Base-by-base conservation (phyloP, 2,888 invertebrate species). In the Apamea monoglypha region DNA sequence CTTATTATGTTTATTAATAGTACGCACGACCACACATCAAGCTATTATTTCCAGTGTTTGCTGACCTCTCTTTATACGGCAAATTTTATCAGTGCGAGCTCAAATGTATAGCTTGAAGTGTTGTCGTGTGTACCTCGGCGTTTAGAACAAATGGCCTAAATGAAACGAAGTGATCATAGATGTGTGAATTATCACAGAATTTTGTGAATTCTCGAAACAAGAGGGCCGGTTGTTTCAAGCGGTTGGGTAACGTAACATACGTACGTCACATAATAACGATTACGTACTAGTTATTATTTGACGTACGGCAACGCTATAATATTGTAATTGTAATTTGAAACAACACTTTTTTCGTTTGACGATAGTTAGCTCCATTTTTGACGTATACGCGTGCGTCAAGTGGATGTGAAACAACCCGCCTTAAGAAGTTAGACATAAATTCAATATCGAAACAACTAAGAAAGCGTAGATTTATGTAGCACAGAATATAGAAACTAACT, bases 101-200 rank as follows among this genome's bases (percentile, higher is more conserved):
- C 50, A 29, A 21, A 21, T 29, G 6, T 68, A 3, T 18, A 67
- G 18, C 10, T 40, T 44, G 18, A 68, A 6, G 21, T 68, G 29
- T 25, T 5, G 36, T 16, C 18, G 21, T 8, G 21, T 21, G 16
- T 53, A 18, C 32, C 1, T 36, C 18, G 53, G 25, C 29, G 66
- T 12, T 47, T 12, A 29, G 14, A 29, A 67, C 18, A 50, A 53
- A 32, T 67, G 10, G 50, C 29, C 29, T 76, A 29, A 76, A 76
- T 53, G 1, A 64, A 25, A 29, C 3, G 18, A 53, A 50, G 32
- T 32, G 16, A 14, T 18, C 1, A 18, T 5, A 44, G 1, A 56
- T 59, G 74, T 74, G 47, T 74, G 61, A 74, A 74, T 61, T 74
- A 47, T n/a, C 14, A 36, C n/a, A 59, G 21, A 36, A 40, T 50